Conservation (phyloP, 2,888 invertebrate genomes). For the Drepanosiphum platanoidis region DNA sequence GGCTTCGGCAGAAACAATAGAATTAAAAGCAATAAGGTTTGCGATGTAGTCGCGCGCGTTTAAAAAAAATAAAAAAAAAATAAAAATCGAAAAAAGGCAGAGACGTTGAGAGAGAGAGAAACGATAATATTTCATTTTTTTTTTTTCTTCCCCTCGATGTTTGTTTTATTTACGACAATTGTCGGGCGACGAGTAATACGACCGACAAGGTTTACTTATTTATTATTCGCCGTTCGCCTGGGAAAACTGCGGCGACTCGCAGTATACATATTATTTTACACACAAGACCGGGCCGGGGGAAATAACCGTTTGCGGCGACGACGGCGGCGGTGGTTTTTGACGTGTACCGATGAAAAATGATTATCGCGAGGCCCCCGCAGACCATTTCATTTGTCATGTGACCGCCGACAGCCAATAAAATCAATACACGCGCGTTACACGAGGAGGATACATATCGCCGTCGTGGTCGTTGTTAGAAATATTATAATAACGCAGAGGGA, state of each 20-base stretch:
- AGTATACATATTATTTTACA: slow-evolving; percentile 31
- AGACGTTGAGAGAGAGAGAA: background rate
- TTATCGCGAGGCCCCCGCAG: slow-evolving; percentile 21
- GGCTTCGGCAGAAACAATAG: background rate
- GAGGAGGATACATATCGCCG: background rate
- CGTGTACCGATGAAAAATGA: slow-evolving; percentile 60
- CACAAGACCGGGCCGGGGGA: slow-evolving; percentile 27
- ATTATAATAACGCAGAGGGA: background rate
- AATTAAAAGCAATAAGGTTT: slow-evolving; percentile 1
- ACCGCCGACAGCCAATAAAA: slow-evolving; percentile 57
- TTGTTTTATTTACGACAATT: slow-evolving; percentile 55
- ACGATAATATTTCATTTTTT: slow-evolving; percentile 56
- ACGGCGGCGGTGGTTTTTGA: slow-evolving; percentile 38
- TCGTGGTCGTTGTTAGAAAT: no score
- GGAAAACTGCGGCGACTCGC: slow-evolving; percentile 51
- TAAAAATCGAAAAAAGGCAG: background rate
- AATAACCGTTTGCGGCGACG: slow-evolving; percentile 10
- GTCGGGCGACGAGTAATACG: slow-evolving; percentile 26
- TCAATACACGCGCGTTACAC: slow-evolving; percentile 41
- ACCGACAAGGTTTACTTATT: slow-evolving; percentile 61
- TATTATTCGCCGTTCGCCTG: slow-evolving; percentile 56
- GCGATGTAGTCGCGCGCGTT: background rate
- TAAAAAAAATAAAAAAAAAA: background rate
- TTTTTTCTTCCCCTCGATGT: no score
- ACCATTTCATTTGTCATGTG: slow-evolving; percentile 58